These are phyloP conservation scores for Takifugu bimaculatus DNA, from an alignment of 2,113 vertebrate genomes.

Conservation along the genomic window DNA sequence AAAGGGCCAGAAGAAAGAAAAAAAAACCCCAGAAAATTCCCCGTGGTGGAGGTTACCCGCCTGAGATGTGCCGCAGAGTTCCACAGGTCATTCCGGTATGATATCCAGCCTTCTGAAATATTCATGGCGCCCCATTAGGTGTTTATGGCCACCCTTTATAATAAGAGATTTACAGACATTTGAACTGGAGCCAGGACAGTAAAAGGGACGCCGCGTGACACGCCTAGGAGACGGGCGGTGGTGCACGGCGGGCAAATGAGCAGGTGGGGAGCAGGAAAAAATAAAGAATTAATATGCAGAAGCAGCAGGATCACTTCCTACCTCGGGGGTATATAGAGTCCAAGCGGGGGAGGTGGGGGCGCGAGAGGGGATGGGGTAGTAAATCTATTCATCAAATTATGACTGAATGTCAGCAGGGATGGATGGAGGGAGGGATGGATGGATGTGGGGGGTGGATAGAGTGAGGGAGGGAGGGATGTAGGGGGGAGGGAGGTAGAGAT, in stretches of 20 bases:
- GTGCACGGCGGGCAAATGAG: conserved; percentile 25
- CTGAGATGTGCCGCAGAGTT: conserved; percentile 40
- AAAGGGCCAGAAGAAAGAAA: not conserved
- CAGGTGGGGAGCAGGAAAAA: conserved; percentile 14
- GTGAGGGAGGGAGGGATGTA: not conserved
- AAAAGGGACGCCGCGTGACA: conserved; percentile 48
- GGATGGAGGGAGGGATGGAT: conserved; percentile 3
- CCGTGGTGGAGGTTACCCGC: conserved; percentile 37
- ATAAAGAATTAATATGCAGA: conserved; percentile 33
- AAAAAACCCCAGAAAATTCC: conserved; percentile 41
- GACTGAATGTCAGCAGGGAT: conserved; percentile 12
- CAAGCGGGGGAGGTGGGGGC: not conserved
- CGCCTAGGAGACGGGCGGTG: conserved; percentile 1
- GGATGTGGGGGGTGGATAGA: conserved; percentile 3
- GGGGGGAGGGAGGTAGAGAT: not conserved
- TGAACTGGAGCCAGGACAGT: conserved; percentile 54
- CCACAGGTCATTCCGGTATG: conserved; percentile 53
- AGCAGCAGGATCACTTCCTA: conserved; percentile 19
- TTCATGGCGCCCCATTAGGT: conserved; percentile 66
- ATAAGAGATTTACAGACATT: conserved; percentile 61
- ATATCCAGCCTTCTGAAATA: conserved; percentile 61
- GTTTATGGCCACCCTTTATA: conserved; percentile 67
- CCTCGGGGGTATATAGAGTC: conserved; percentile 16
- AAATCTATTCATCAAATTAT: conserved; percentile 31
- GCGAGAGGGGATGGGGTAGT: too few species aligned